These are phyloP conservation scores for Microtus montanus DNA, from an alignment of 2,113 vertebrate species.

Conservation along the genomic window DNA sequence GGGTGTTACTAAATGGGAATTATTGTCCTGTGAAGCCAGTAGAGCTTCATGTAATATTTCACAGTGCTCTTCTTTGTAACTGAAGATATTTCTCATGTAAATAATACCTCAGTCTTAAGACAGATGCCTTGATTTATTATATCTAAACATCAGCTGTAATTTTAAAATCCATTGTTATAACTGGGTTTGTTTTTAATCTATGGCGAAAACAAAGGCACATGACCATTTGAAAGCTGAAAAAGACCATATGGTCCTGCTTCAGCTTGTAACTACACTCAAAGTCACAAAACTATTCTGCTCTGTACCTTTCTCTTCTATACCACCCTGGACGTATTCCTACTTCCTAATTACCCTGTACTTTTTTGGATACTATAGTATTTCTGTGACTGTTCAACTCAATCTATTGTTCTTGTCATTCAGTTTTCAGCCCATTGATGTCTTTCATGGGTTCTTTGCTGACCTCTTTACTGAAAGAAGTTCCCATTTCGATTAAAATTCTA, in stretches of 20 bases:
- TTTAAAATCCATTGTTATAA: conserved; percentile 28
- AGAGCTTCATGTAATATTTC: background rate
- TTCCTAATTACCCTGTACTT: background rate
- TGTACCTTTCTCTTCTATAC: background rate
- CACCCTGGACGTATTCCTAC: background rate
- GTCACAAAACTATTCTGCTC: background rate
- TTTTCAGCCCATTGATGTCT: background rate
- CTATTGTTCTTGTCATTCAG: background rate
- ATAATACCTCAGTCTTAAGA: background rate
- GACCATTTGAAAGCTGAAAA: conserved; percentile 6
- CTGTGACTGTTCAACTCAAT: background rate
- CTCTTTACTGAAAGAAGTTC: background rate
- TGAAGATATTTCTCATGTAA: background rate
- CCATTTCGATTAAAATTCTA: background rate
- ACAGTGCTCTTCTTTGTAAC: background rate
- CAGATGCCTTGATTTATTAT: background rate
- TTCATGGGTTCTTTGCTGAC: background rate
- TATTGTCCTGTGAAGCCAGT: background rate
- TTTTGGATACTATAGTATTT: background rate
- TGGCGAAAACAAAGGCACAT: background rate
- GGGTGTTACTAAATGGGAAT: background rate
- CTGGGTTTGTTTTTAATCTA: background rate
- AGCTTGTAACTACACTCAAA: background rate
- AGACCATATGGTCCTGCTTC: background rate
- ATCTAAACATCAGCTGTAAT: background rate